Base-by-base conservation (phyloP, 2,888 invertebrate genomes). In the Tridacna crocea region DNA sequence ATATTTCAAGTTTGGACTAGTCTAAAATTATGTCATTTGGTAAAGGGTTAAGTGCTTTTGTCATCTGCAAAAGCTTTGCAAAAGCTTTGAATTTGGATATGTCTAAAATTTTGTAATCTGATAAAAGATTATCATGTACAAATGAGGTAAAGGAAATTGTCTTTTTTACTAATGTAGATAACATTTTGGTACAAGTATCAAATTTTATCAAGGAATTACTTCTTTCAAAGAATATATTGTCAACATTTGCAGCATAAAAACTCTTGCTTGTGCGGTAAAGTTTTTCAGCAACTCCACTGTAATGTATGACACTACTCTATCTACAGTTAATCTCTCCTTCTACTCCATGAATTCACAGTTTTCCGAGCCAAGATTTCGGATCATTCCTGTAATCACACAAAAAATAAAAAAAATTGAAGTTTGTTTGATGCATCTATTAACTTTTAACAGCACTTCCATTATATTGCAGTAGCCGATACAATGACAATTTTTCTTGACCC, bases 301-400 rank as follows among this genome's bases (percentile, higher is more conserved):
- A 8, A 36, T 36, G 36, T 36, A 36, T 36, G 36, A 36, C 36
- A 36, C 36, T 4, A 36, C 36, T 36, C 36, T 36, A 36, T 36
- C 3, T 4, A 36, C 36, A 36, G 36, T 36, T 8, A 55, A 19
- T 6, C 19, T 55, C 55, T 55, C 6, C 19, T n/a, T 70, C 47
- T 70, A 0, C 11, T 8, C 22, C 15, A 48, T 78, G 36, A 36
- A 36, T 36, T 36, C 75, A 83, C 75, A 88, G 75, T 27, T 85
- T 74, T 26, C 77, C 66, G 26, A 83, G 36, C 86, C 86, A 88
- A 22, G 83, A 82, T 70, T 72, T 85, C 13, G 88, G 85, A 68
- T 87, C 88, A 55, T 79, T 75, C 60, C 88, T 88, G 83, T 47
- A 87, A 85, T n/a, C 1, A 24, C 51, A 77, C n/a, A 46, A 68